A percentile compares a stretch with the other conserved stretches of the same genome.
These are phyloP conservation scores for Falco cherrug DNA, from an alignment of 2,797 vertebrate genomes.

Conservation along the genomic window DNA sequence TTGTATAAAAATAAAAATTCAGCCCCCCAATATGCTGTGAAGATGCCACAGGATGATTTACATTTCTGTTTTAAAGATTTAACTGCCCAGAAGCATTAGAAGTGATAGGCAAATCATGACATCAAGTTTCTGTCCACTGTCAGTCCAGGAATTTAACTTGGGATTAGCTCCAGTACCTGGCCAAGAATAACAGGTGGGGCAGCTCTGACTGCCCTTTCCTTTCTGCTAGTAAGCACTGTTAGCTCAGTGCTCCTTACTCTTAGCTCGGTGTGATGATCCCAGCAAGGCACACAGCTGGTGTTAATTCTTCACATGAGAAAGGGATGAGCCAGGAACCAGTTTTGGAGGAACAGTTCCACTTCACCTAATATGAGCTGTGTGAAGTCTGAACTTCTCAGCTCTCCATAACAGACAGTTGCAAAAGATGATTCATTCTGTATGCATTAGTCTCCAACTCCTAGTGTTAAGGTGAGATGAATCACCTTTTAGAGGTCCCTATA, in stretches of 20 bases:
- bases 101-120: background rate
- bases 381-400: background rate
- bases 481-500: background rate
- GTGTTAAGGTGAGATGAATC: background rate
- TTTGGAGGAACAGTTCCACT: background rate
- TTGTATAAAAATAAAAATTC: slow-evolving; percentile 4
- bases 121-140: background rate
- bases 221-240: background rate
- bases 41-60: background rate
- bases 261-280: background rate
- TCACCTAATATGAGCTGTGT: background rate
- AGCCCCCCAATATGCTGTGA: background rate
- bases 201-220: background rate
- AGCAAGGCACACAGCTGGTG: rapidly evolving
- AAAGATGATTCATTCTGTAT: background rate
- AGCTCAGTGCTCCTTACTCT: background rate
- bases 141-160: background rate
- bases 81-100: background rate
- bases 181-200: background rate
- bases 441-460: background rate
- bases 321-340: background rate
- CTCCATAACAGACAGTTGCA: background rate
- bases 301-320: background rate
- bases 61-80: background rate
- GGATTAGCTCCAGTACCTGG: background rate